phyloP scores from a whole-genome alignment of 2,113 vertebrate genomes.

The Daboia siamensis region DNA sequence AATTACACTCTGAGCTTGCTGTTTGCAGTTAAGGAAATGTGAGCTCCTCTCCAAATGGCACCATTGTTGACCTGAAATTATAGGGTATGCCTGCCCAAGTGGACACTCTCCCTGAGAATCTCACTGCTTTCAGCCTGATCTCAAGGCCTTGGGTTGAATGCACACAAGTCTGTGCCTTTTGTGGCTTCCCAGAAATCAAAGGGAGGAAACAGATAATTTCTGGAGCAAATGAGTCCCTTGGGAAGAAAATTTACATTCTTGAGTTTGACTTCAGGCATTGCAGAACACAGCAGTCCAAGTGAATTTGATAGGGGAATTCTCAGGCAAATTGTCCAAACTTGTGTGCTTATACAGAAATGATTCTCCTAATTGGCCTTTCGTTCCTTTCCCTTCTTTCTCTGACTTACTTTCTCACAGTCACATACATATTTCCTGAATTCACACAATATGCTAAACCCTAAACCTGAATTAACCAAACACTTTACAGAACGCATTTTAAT shows the following conservation, averaged over 20 bases:
- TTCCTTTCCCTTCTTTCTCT: background rate
- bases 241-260: constrained; percentile 1
- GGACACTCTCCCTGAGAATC: constrained; percentile 14
- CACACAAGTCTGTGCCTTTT: accelerated
- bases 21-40: constrained; percentile 72
- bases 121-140: background rate
- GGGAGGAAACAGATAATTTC: background rate
- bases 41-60: constrained; percentile 69
- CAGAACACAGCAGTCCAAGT: background rate
- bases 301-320: background rate
- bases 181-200: background rate
- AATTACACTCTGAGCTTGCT: constrained; percentile 71
- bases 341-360: background rate
- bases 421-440: background rate
- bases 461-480: background rate
- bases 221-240: constrained; percentile 4
- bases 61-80: constrained; percentile 67
- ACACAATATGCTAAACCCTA: background rate
- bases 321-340: background rate
- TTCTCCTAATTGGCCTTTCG: background rate
- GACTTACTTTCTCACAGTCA: background rate
- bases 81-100: constrained; percentile 54
- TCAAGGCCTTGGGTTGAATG: background rate
- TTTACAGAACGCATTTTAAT: background rate
- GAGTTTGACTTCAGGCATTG: background rate